A percentile compares a stretch with the other conserved stretches of the same genome.
Conservation (phyloP, 2,797 vertebrate genomes). For the Fundulus diaphanus region DNA sequence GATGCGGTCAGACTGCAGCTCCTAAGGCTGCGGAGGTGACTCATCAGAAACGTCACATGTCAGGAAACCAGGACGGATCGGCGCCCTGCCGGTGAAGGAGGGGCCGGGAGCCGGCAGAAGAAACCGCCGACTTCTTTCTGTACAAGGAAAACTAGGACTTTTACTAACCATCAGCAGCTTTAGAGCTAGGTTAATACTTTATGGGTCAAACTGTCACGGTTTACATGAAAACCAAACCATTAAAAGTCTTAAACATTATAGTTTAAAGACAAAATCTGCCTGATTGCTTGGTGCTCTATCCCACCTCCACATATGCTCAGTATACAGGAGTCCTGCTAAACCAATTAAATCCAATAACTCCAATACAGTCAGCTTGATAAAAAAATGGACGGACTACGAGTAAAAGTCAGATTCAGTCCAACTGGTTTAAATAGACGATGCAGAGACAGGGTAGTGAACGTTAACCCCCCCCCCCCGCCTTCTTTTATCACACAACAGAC, state of each 20-base stretch:
- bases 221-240: not conserved
- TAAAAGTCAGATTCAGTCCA: not conserved
- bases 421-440: no score
- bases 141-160: no score
- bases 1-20: not conserved
- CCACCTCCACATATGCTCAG: no score
- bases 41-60: slow-evolving; percentile 5
- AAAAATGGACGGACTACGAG: no score
- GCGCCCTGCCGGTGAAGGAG: not conserved
- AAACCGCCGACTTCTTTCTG: not conserved
- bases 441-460: no score
- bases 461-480: no score
- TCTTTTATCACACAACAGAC: not conserved
- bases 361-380: not conserved
- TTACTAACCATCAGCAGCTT: not conserved
- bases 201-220: not conserved
- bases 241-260: not conserved
- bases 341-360: not conserved
- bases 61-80: not conserved
- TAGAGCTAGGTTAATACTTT: not conserved
- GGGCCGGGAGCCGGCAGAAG: not conserved
- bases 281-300: no score
- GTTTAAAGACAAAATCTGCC: no score
- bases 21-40: not conserved
- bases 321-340: not conserved